Base-by-base conservation (phyloP, 2,113 vertebrate species). In the Acanthochromis polyacanthus region DNA sequence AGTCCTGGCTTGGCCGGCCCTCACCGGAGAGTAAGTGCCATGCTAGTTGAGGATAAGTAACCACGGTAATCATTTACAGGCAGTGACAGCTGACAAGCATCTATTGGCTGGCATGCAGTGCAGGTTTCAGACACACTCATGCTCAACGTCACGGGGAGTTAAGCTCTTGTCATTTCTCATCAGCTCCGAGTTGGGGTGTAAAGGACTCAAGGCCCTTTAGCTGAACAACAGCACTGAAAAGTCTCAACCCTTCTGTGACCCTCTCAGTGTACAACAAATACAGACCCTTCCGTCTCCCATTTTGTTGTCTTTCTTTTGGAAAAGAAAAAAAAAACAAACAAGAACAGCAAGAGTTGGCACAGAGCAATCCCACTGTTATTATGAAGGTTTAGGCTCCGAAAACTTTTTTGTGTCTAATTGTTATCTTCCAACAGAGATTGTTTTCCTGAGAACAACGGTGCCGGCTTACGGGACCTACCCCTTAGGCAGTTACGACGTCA, bases 371-470 rank as follows among this genome's bases (percentile, higher is more conserved):
- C 25, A 57, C 30, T 28, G 64, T 78, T 23, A 76, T 83, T 76
- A 75, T 64, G 38, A 77, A 11, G 67, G 25, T 77, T 83, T 62
- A 43, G 10, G n/a, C 23, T 46, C 25, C 53, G n/a, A 78, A 77
- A 57, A 40, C 23, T 63, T 78, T 61, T 66, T 62, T 57, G n/a
- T 85, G 68, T 80, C 67, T 93, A 69, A 83, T 89, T 66, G 76
- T 74, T 66, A 19, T 78, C 70, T 82, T 15, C 78, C 87, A 73
- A 45, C 96, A 99, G 98, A 99, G 90, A 98, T 99, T 56, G 96
- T 99, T 84, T 99, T 99, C 71, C 95, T 99, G 81, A 97, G 97
- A 84, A 96, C 97, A 48, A 90, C 96, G 48, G 96, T 96, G 2
- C 96, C 96, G 1, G 92, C 94, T 0, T 94, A 96, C 8, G 89